Evolutionary conservation across 2,113 vertebrate species (phyloP), one percentile per base, ranked within the genome.

Genomic region (Proteles cristata): DNA sequence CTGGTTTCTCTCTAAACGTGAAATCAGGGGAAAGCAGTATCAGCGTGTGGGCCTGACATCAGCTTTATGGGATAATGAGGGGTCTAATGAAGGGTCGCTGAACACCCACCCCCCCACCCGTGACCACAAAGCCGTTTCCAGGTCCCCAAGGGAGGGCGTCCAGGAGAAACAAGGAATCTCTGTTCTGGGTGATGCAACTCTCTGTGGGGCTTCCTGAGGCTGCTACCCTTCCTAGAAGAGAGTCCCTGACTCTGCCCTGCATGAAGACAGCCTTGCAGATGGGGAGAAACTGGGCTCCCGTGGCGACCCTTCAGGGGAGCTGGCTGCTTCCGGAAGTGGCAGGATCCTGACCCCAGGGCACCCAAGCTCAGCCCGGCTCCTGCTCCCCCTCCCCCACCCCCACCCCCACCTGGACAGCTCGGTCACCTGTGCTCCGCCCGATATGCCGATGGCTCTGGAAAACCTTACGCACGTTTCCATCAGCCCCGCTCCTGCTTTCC

Each of bases 21-120:
- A 61, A 10, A 0, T 33, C 4, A 0, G 26, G 45, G 7, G 7
- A 8, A 7, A 14, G 35, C 6, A 1, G 16, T 0, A 0, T 50
- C 19, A n/a, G 5, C 4, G 1, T 31, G 31, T 4, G 35, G 0
- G 2, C 35, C 23, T 11, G 26, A 63, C 7, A 39, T 39, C 39
- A 39, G 28, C 17, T 39, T 21, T 31, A 1, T 4, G 25, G 35
- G 8, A 23, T 48, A 11, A 15, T 2, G 23, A 5, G 5, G 2
- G 0, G 25, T 0, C 21, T 2, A 1, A 16, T 0, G 0, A 65
- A 17, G 43, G 5, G 9, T 6, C 12, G 23, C 11, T 65, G n/a
- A 8, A 28, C 65, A 26, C 61, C 1, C n/a, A n/a, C 2, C 6
- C 16, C 14, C 53, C 2, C 1, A 0, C 4, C 25, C 11, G 19